phyloP scores from a whole-genome alignment of 1,140 invertebrate species.

The Pemphigus obesinymphae region DNA sequence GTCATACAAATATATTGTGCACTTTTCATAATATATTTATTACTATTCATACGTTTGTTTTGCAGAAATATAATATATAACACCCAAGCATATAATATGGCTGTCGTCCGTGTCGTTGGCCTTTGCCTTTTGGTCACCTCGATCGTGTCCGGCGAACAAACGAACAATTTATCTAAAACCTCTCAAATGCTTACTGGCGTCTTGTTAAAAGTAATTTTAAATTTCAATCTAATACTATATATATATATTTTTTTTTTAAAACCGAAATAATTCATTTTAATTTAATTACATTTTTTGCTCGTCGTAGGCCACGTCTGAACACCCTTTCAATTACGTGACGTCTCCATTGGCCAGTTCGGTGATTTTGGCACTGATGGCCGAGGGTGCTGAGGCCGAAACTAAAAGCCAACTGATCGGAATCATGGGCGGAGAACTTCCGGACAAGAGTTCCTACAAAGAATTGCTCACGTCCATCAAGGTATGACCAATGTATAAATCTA shows the following conservation, averaged over 20 bases:
- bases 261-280: too few species aligned
- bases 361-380: background rate
- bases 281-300: too few species aligned
- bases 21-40: too few species aligned
- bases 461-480: slow-evolving; percentile 8
- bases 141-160: background rate
- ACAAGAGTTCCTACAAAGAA: slow-evolving; percentile 2
- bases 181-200: background rate
- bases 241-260: too few species aligned
- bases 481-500: too few species aligned
- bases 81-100: too few species aligned
- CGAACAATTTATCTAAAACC: background rate
- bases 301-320: background rate
- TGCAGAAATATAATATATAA: background rate
- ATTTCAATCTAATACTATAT: too few species aligned
- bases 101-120: background rate
- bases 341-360: background rate
- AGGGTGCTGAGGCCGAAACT: background rate
- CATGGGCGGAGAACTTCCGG: background rate
- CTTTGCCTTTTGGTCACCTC: background rate
- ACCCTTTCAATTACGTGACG: background rate
- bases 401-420: background rate
- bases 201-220: background rate
- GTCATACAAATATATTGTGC: background rate
- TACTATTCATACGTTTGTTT: background rate